Percentiles rank a stretch among this genome's conserved stretches.
phyloP scores from a whole-genome alignment of 2,113 vertebrate genomes.

The Brachirus orientalis region DNA sequence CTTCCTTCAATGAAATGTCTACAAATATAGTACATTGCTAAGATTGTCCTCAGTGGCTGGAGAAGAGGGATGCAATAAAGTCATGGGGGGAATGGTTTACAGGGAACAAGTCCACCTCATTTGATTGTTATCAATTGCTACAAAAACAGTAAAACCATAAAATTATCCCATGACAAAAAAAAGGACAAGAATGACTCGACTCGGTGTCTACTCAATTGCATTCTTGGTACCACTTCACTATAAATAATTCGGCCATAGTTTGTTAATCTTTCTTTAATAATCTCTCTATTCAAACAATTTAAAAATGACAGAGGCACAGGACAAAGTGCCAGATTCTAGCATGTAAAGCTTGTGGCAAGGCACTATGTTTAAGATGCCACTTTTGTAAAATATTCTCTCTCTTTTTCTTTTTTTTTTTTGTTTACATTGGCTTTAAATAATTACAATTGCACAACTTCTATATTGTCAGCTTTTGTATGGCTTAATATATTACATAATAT shows the following conservation, averaged over 20 bases:
- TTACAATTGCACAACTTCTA: constrained; percentile 67
- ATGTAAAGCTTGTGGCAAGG: constrained; percentile 79
- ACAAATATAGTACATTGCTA: constrained; percentile 53
- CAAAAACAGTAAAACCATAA: constrained; percentile 33
- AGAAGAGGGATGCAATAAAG: too few relatives aligned
- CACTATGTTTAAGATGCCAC: constrained; percentile 76
- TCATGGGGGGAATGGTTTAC: constrained; percentile 20
- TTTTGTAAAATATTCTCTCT: constrained; percentile 43
- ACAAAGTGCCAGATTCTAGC: constrained; percentile 64
- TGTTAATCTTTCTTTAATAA: constrained; percentile 7
- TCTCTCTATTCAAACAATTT: constrained; percentile 39
- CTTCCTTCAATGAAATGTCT: constrained; percentile 46
- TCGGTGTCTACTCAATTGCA: constrained; percentile 33
- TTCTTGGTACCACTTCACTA: constrained; percentile 48
- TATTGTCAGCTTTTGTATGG: constrained; percentile 66
- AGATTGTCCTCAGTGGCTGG: constrained; percentile 68
- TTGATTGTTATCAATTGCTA: constrained; percentile 66
- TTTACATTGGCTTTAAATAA: constrained; percentile 61
- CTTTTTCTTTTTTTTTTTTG: background rate
- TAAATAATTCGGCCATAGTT: constrained; percentile 39
- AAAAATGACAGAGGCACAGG: constrained; percentile 66
- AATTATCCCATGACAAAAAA: constrained; percentile 22
- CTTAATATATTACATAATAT: constrained; percentile 56
- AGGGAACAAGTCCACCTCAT: constrained; percentile 50
- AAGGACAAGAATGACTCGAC: constrained; percentile 17